Percentiles rank a stretch among this genome's conserved stretches.
Evolutionary conservation across 2,888 invertebrate species (phyloP).

Genomic region (Tinea trinotella): DNA sequence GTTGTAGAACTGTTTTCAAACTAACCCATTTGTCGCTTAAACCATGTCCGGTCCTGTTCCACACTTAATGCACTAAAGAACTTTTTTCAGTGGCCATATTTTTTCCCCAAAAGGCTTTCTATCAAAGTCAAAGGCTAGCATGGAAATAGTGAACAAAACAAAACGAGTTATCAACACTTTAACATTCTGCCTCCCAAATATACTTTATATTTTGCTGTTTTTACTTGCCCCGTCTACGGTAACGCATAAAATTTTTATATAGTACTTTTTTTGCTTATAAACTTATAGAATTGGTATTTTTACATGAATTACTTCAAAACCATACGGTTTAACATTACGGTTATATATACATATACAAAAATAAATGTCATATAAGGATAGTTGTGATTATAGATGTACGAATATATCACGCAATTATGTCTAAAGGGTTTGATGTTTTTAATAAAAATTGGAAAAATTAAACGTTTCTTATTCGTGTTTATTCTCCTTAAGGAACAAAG

Average conservation of each 20-base stretch:
- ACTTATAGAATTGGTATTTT: background rate
- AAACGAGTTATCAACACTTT: slow-evolving; percentile 12
- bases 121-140: slow-evolving; percentile 4
- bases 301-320: background rate
- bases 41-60: background rate
- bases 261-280: background rate
- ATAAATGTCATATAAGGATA: no score
- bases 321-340: background rate
- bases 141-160: slow-evolving; percentile 2
- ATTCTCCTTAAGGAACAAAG: no score
- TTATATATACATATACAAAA: background rate
- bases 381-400: no score
- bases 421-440: no score
- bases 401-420: no score
- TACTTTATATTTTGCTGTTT: slow-evolving; percentile 3
- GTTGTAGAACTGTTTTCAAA: no score
- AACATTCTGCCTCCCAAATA: slow-evolving; percentile 2
- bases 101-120: background rate
- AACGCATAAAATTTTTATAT: slow-evolving; percentile 9
- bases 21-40: background rate
- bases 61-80: background rate
- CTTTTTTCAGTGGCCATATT: background rate
- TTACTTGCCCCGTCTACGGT: background rate
- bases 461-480: no score
- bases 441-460: no score